Conservation (phyloP, 2,113 vertebrate genomes). For the Bothrops jararaca region DNA sequence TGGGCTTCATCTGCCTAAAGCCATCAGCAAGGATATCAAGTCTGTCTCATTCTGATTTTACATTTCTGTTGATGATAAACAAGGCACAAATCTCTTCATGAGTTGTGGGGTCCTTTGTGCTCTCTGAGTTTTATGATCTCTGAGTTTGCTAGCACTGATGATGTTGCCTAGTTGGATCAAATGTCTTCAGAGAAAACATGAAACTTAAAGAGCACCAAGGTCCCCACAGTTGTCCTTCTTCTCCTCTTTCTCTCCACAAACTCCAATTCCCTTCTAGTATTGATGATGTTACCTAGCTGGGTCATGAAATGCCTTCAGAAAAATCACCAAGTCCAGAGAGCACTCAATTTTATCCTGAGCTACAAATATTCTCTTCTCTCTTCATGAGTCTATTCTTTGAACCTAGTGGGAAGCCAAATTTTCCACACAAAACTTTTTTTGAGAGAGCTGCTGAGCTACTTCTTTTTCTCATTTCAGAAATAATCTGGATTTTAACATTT, state of each 20-base stretch:
- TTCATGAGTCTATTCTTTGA: not conserved
- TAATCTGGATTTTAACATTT: not conserved
- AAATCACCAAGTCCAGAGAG: too few relatives aligned
- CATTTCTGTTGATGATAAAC: not conserved
- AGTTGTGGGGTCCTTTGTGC: not conserved
- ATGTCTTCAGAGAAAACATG: not conserved
- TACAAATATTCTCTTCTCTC: not conserved
- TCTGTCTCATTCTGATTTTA: not conserved
- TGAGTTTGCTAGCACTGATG: not conserved
- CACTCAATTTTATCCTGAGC: too few relatives aligned
- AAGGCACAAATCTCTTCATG: accelerated
- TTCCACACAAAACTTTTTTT: not conserved
- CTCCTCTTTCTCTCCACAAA: too few relatives aligned
- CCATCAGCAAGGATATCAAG: not conserved
- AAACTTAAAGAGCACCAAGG: not conserved
- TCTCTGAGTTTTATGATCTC: not conserved
- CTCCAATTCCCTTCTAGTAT: too few relatives aligned
- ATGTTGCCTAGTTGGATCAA: not conserved
- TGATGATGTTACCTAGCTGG: too few relatives aligned
- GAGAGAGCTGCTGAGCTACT: not conserved
- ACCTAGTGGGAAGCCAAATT: not conserved
- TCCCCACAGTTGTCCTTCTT: not conserved
- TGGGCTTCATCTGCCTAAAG: not conserved
- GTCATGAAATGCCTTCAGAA: too few relatives aligned
- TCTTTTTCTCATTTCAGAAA: not conserved